Evolutionary conservation across 2,888 invertebrate species (phyloP), one percentile per base, ranked within the genome.

Genomic region (Notocelia uddmanniana): DNA sequence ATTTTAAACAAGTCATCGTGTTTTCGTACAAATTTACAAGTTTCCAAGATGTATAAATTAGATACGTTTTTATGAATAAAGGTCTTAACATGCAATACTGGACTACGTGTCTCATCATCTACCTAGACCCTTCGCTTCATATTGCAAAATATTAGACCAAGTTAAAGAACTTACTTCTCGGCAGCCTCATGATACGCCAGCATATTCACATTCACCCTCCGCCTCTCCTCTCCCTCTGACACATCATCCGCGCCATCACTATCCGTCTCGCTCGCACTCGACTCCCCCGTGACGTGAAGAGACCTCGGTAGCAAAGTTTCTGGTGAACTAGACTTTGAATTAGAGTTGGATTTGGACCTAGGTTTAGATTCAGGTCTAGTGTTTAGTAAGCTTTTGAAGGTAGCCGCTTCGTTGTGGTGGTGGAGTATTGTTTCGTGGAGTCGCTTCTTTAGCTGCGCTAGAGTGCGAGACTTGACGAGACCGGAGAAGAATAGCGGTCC

Each of bases 401-500:
- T 67, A 31, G 83, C 82, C 0, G 78, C 76, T 77, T 89, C 85
- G 60, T 74, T 83, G 31, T 82, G 81, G 70, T 94, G 94, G 68
- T 90, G 85, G 0, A 80, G 54, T 0, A 84, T 83, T 0, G 86
- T 81, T 34, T 93, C 91, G 75, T 84, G 82, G 0, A 94, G 81
- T 0, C 86, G 82, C 72, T 85, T 85, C 74, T 89, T 90, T 0
- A 93, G 81, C 71, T 89, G 89, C 0, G 78, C 63, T 2, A 93
- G 77, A 0, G 85, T 83, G 2, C 91, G 84, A 0, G 93, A 88
- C 74, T 94, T 94, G 13, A 89, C 82, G 18, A 93, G 71, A 0
- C 94, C 94, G 76, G 89, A 89, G 81, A 91, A 94, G 85, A 92
- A 92, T 23, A 93, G 75, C 0, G 91, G 90, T 0, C 94, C 94